A percentile compares a stretch with the other conserved stretches of the same genome.
Evolutionary conservation across 2,888 invertebrate genomes (phyloP).

Genomic region (Sepiola atlantica): DNA sequence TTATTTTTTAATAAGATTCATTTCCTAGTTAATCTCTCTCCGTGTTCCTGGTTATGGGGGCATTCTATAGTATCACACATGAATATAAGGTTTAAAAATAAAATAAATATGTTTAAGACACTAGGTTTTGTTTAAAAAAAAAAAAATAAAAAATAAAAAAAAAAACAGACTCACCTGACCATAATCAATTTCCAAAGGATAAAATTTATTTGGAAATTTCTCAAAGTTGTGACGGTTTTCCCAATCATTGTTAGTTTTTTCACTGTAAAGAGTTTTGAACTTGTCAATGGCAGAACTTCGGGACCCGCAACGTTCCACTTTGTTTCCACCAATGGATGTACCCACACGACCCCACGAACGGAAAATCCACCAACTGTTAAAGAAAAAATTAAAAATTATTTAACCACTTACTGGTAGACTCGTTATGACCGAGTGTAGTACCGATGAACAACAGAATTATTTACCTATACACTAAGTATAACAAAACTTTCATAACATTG

Average conservation of each 20-base stretch:
- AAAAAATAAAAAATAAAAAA: neutral
- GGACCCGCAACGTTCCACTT: conserved; percentile 68
- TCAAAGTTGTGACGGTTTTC: conserved; percentile 80
- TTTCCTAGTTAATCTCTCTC: too few relatives aligned
- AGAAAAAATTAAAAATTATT: neutral
- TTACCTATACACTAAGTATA: too few relatives aligned
- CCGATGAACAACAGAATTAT: too few relatives aligned
- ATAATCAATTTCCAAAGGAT: conserved; percentile 93
- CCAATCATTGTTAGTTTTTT: conserved; percentile 91
- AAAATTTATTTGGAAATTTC: conserved; percentile 84
- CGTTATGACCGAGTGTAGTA: too few relatives aligned
- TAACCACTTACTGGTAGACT: too few relatives aligned
- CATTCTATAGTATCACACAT: too few relatives aligned
- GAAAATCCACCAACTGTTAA: conserved; percentile 83
- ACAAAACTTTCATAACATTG: too few relatives aligned
- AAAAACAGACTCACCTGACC: conserved; percentile 76
- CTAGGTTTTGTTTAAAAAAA: too few relatives aligned
- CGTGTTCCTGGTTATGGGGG: too few relatives aligned
- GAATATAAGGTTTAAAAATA: too few relatives aligned
- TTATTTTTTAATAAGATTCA: too few relatives aligned
- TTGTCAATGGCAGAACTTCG: conserved; percentile 72
- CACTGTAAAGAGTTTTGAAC: conserved; percentile 82
- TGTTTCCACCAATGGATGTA: conserved; percentile 86
- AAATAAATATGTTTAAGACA: too few relatives aligned
- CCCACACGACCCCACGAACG: conserved; percentile 97